A percentile compares a stretch with the other conserved stretches of the same genome.
These are phyloP conservation scores for Xenus cinereus DNA, from an alignment of 2,113 vertebrate genomes.

Conservation along the genomic window DNA sequence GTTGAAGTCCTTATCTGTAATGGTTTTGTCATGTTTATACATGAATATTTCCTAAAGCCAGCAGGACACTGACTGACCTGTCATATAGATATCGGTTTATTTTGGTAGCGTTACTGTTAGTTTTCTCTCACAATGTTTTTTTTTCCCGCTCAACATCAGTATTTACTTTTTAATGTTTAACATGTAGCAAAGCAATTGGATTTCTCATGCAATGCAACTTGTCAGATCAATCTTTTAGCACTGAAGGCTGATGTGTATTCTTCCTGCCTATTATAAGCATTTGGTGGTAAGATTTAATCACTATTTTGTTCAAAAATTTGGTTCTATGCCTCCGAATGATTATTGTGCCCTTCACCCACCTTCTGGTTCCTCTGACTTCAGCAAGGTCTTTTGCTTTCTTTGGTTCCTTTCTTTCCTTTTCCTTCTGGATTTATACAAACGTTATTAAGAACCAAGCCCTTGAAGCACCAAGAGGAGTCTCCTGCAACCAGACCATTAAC, in stretches of 20 bases:
- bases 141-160: neutral
- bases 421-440: neutral
- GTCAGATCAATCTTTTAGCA: neutral
- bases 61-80: neutral
- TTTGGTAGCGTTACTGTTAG: neutral
- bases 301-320: neutral
- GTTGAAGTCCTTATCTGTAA: neutral
- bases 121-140: neutral
- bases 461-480: neutral
- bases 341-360: neutral
- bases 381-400: neutral
- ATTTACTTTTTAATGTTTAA: neutral
- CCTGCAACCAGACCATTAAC: neutral
- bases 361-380: neutral
- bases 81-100: neutral
- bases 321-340: neutral
- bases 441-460: neutral
- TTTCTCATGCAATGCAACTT: neutral
- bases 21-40: neutral
- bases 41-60: neutral
- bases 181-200: neutral
- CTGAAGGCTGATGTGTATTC: neutral
- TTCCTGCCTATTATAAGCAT: neutral
- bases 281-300: neutral
- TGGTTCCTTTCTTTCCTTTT: neutral